Evolutionary conservation across 2,113 vertebrate genomes (phyloP), one percentile per base, ranked within the genome.

Genomic region (Loxodonta africana): DNA sequence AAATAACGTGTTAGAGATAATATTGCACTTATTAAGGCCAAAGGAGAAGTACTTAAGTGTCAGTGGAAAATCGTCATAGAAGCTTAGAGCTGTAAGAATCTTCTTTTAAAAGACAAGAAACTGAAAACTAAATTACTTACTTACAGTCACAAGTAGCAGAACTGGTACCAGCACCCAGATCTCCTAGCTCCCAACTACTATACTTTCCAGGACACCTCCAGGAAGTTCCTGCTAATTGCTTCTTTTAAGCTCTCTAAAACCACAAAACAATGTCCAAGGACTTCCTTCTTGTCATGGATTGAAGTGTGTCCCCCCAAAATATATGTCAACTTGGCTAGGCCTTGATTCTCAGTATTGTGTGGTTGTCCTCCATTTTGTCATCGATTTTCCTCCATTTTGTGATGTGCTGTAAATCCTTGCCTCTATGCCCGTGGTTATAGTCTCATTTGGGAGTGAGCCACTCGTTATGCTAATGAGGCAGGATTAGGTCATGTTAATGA

Each of bases 191-290:
- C 71, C 18, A 33, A 71, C 2, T 21, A 80, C 69, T n/a, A 44
- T 5, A 82, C 46, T 86, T 91, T 83, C 71, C 25, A 51, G 63
- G 74, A 48, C 67, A 92, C 18, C 33, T 82, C 63, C 83, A 51
- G 41, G 18, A 30, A 87, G 48, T 71, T 78, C 88, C 83, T 44
- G 73, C 88, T 96, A 57, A 83, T 23, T 73, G 67, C 48, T 65
- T 71, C 87, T 83, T 67, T 95, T 77, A 67, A 76, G 81, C 90
- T 77, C 46, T 90, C 80, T 90, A 41, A 89, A 93, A 87, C 63
- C 78, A 93, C 53, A 95, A 91, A 97, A 83, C 10, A 83, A 57
- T 33, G 21, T 37, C 82, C 78, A 95, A 87, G 74, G 57, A 92
- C 87, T 95, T 97, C 87, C 94, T 97, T 96, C 48, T 48, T 48